phyloP scores from a whole-genome alignment of 2,113 vertebrate species.

The Coregonus clupeaformis region DNA sequence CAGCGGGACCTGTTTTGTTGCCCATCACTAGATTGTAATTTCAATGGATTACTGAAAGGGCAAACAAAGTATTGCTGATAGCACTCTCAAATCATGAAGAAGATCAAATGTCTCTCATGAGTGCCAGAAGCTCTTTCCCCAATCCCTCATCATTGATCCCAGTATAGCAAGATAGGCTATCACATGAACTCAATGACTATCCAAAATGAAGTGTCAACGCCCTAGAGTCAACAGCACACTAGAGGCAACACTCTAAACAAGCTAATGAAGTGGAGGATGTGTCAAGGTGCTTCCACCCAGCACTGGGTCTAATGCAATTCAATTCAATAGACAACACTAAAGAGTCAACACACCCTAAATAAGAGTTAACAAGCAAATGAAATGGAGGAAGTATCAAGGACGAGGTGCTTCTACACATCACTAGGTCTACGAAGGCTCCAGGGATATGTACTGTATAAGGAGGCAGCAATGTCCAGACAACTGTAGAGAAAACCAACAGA shows the following conservation, averaged over 20 bases:
- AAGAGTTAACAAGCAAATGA: too few relatives aligned
- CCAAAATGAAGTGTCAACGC: constrained; percentile 1
- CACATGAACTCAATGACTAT: constrained; percentile 7
- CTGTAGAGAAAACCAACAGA: too few relatives aligned
- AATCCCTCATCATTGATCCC: constrained; percentile 11
- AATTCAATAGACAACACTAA: too few relatives aligned
- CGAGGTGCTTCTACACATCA: too few relatives aligned
- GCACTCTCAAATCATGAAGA: constrained; percentile 25
- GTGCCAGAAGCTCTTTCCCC: not conserved
- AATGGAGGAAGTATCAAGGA: too few relatives aligned
- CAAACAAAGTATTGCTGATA: constrained; percentile 42
- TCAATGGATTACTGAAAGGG: constrained; percentile 56
- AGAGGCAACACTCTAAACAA: not conserved
- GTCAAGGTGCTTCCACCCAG: constrained; percentile 17
- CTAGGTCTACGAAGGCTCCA: too few relatives aligned
- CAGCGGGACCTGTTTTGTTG: constrained; percentile 54
- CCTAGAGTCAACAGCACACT: too few relatives aligned
- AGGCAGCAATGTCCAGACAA: too few relatives aligned
- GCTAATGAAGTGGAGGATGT: constrained; percentile 6
- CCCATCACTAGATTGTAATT: constrained; percentile 57
- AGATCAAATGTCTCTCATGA: constrained; percentile 34
- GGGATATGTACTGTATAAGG: too few relatives aligned
- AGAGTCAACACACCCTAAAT: too few relatives aligned
- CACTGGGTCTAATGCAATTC: too few relatives aligned
- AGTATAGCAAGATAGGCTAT: constrained; percentile 19